These are phyloP conservation scores for Oscheius sp. DNA, from an alignment of 2,888 invertebrate species.

Conservation along the genomic window DNA sequence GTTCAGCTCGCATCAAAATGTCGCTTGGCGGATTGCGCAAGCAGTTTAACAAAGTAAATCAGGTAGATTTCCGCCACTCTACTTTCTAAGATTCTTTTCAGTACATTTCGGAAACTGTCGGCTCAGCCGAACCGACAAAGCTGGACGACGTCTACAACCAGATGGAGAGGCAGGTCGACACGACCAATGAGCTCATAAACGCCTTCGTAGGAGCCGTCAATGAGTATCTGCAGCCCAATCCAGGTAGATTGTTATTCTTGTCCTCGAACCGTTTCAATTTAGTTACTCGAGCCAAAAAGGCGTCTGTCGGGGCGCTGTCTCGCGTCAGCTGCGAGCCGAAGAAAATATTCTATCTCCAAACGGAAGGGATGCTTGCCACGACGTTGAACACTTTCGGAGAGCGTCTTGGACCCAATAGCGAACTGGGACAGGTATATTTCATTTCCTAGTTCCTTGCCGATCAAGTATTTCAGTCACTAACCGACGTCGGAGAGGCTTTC, in stretches of 20 bases:
- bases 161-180: slow-evolving; percentile 99
- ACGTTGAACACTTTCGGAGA: slow-evolving; percentile 94
- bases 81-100: slow-evolving; percentile 75
- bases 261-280: slow-evolving; percentile 34
- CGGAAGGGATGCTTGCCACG: slow-evolving; percentile 95
- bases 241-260: slow-evolving; percentile 77
- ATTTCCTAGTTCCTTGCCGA: too few relatives aligned
- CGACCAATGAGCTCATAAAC: slow-evolving; percentile 94
- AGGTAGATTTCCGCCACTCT: too few relatives aligned
- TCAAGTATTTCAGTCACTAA: slow-evolving; percentile 77
- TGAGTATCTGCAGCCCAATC: slow-evolving; percentile 98
- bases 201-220: slow-evolving; percentile 95
- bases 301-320: slow-evolving; percentile 81
- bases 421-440: slow-evolving; percentile 79
- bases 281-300: slow-evolving; percentile 78
- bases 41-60: too few relatives aligned
- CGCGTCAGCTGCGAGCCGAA: slow-evolving; percentile 81
- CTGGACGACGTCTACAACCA: slow-evolving; percentile 97
- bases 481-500: slow-evolving; percentile 94
- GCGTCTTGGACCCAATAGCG: slow-evolving; percentile 92
- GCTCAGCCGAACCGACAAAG: slow-evolving; percentile 98
- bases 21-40: too few relatives aligned
- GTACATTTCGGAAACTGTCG: slow-evolving; percentile 99
- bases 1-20: too few relatives aligned
- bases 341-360: slow-evolving; percentile 96